Percentiles rank a stretch among this genome's conserved stretches.
phyloP scores from a whole-genome alignment of 2,113 vertebrate species.

The Marmota monax region DNA sequence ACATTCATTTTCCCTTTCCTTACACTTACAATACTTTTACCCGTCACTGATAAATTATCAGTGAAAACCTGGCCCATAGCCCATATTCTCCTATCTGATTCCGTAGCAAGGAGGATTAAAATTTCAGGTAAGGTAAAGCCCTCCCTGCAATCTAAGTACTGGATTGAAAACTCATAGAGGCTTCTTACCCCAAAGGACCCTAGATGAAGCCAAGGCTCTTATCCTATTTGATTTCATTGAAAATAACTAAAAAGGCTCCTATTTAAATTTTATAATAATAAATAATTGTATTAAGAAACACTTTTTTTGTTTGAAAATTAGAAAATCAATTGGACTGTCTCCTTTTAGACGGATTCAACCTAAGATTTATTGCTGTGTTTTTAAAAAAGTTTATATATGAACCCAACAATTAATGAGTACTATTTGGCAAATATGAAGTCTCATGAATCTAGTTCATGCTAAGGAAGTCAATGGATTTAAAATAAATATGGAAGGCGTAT shows the following conservation, averaged over 20 bases:
- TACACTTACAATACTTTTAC: slow-evolving; percentile 27
- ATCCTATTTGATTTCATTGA: background rate
- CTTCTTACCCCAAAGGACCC: background rate
- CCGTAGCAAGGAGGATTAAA: background rate
- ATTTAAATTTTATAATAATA: slow-evolving; percentile 23
- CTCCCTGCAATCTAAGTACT: background rate
- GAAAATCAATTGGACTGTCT: background rate
- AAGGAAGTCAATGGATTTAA: background rate
- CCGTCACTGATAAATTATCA: slow-evolving; percentile 19
- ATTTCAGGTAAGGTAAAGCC: slow-evolving; percentile 36
- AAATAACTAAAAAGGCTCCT: background rate
- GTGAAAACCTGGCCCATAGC: slow-evolving; percentile 1
- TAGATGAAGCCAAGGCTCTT: background rate
- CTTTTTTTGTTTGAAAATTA: background rate
- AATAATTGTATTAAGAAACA: background rate
- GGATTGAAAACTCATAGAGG: background rate
- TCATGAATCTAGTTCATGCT: background rate
- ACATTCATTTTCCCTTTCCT: slow-evolving; percentile 32
- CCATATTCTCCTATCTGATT: slow-evolving; percentile 27
- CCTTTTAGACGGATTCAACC: background rate
- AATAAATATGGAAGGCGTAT: background rate
- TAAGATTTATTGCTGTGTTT: background rate
- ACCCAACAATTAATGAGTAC: background rate
- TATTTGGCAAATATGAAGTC: background rate
- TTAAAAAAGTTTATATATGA: background rate